Conservation (phyloP, 2,888 invertebrate genomes). For the Phoenoteleia sp. region DNA sequence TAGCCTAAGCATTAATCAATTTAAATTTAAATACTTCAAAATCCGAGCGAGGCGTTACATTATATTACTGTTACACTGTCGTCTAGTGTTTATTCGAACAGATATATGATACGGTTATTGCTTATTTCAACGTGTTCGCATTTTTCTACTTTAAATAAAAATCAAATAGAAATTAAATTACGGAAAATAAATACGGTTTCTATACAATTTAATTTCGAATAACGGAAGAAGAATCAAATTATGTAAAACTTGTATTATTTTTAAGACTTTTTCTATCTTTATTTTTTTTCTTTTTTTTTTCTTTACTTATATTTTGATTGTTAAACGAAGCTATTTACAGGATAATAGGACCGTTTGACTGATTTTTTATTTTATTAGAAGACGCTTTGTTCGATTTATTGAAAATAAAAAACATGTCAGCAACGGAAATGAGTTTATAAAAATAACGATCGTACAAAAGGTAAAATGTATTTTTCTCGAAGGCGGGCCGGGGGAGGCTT, state of each 20-base stretch:
- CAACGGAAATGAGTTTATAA: constrained; percentile 32
- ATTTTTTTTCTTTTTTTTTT: constrained; percentile 1
- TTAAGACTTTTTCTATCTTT: too few relatives aligned
- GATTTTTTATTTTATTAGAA: constrained; percentile 27
- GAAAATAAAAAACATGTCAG: constrained; percentile 30
- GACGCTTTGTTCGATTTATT: constrained; percentile 41
- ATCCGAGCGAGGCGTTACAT: constrained; percentile 83
- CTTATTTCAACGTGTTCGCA: constrained; percentile 51
- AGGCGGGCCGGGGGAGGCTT: constrained; percentile 6
- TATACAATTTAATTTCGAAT: constrained; percentile 39
- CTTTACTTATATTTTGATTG: constrained; percentile 14
- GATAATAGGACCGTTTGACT: constrained; percentile 35
- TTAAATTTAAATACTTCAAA: constrained; percentile 82
- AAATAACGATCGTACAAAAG: constrained; percentile 46
- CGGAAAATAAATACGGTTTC: constrained; percentile 21
- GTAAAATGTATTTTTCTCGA: constrained; percentile 25
- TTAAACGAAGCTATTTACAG: constrained; percentile 64
- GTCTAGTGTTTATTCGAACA: constrained; percentile 60
- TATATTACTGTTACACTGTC: constrained; percentile 74
- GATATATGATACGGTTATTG: constrained; percentile 62
- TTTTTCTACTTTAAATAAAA: constrained; percentile 11
- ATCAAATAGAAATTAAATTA: constrained; percentile 14
- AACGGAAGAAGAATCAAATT: constrained; percentile 28
- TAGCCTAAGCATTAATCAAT: constrained; percentile 79
- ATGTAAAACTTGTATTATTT: neutral